These are phyloP conservation scores for Ernsta delagoae DNA, from an alignment of 2,888 invertebrate genomes.

Conservation along the genomic window DNA sequence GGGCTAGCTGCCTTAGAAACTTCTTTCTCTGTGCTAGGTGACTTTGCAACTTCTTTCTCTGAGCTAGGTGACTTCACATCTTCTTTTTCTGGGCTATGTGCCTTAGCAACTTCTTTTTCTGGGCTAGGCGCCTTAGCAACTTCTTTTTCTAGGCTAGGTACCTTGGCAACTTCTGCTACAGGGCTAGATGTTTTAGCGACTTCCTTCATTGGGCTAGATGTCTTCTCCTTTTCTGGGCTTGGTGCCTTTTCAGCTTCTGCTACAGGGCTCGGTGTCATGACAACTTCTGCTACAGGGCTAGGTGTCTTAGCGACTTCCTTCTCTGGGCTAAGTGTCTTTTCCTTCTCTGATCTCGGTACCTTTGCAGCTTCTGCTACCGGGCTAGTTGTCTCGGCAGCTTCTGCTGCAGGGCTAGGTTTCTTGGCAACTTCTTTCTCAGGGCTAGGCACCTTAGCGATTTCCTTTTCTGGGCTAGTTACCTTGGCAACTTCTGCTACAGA, in stretches of 20 bases:
- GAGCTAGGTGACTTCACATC: no score
- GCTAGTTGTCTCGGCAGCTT: neutral
- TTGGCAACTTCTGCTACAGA: no score
- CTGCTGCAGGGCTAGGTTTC: no score
- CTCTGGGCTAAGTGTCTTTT: constrained; percentile 4
- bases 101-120: no score
- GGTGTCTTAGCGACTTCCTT: constrained; percentile 7
- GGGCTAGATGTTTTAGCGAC: neutral
- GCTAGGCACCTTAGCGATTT: no score
- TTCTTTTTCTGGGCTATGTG: neutral
- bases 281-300: neutral
- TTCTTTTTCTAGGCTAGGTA: no score
- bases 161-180: no score
- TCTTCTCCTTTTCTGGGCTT: no score
- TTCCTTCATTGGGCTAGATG: neutral
- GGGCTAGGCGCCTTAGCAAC: no score
- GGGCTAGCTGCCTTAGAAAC: constrained; percentile 10
- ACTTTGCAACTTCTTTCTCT: neutral
- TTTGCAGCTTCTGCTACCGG: neutral
- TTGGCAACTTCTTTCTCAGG: neutral
- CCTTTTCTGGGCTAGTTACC: no score
- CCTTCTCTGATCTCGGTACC: neutral
- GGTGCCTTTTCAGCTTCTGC: no score
- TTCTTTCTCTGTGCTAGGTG: neutral
- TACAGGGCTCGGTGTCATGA: no score